Percentiles rank a stretch among this genome's conserved stretches.
Evolutionary conservation across 2,113 vertebrate species (phyloP).

Genomic region (Alethe castanea): DNA sequence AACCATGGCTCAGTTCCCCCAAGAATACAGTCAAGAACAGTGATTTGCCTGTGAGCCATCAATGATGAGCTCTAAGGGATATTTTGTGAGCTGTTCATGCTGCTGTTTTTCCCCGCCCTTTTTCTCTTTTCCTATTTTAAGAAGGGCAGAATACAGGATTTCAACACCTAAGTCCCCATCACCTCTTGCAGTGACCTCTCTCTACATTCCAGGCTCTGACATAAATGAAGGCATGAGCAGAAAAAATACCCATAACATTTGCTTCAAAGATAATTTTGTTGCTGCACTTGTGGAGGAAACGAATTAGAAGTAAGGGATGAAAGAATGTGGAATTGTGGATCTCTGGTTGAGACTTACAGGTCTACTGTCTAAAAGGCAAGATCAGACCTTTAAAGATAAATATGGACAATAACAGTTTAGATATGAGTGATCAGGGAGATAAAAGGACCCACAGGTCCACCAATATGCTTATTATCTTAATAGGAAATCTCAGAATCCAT

Average conservation of each 20-base stretch:
- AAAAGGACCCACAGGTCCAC: background rate
- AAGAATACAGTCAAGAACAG: background rate
- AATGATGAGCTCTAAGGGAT: background rate
- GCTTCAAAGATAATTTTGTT: background rate
- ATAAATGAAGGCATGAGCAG: background rate
- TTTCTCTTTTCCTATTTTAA: background rate
- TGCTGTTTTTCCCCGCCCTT: background rate
- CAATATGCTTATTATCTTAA: background rate
- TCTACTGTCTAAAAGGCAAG: background rate
- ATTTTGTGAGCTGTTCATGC: background rate
- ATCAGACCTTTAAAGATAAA: background rate
- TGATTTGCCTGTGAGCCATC: background rate
- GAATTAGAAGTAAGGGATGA: background rate
- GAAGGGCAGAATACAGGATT: background rate
- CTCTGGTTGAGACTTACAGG: background rate
- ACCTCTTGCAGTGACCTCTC: background rate
- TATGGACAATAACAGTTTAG: background rate
- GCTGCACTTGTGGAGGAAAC: background rate
- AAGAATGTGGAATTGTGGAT: background rate
- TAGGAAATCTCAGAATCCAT: background rate
- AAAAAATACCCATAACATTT: background rate
- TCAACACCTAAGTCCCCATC: background rate
- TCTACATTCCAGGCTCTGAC: background rate
- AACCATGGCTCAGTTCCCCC: background rate
- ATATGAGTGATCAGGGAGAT: background rate